phyloP scores from a whole-genome alignment of 2,888 invertebrate genomes.

The Melanostoma mellinum region DNA sequence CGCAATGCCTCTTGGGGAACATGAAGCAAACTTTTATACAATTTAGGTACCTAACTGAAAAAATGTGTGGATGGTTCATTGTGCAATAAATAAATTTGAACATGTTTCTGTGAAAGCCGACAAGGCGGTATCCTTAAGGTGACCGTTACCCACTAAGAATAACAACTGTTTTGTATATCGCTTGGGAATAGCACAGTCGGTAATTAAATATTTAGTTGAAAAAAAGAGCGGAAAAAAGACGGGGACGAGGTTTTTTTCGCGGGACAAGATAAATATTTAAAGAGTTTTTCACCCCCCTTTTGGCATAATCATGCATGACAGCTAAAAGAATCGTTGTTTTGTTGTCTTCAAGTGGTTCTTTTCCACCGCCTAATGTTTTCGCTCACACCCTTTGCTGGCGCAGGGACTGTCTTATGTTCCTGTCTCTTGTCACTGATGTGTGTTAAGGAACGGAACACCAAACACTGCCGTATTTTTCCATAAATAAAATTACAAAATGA shows the following conservation, averaged over 20 bases:
- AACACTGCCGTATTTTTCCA: conserved; percentile 46
- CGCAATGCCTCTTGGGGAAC: conserved; percentile 63
- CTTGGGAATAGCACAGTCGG: conserved; percentile 8
- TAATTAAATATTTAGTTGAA: conserved; percentile 62
- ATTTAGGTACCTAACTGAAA: conserved; percentile 38
- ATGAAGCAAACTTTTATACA: conserved; percentile 67
- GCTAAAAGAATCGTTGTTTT: conserved; percentile 57
- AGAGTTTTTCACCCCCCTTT: conserved; percentile 50
- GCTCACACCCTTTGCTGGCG: conserved; percentile 1
- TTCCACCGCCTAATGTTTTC: background rate
- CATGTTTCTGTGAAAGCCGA: conserved; percentile 65
- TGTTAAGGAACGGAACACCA: conserved; percentile 11
- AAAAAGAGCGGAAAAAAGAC: conserved; percentile 17
- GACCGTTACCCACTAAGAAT: conserved; percentile 51
- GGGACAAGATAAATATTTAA: conserved; percentile 67
- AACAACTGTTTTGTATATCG: conserved; percentile 18
- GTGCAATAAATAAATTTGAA: conserved; percentile 67
- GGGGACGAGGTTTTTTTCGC: conserved; percentile 28
- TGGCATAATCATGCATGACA: conserved; percentile 68
- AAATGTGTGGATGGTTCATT: conserved; percentile 34
- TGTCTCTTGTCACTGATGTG: conserved; percentile 36
- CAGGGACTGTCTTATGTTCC: conserved; percentile 20
- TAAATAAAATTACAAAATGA: conserved; percentile 76
- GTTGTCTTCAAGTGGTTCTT: conserved; percentile 19
- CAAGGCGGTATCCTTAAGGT: conserved; percentile 59